Evolutionary conservation across 2,797 vertebrate species (phyloP).

Genomic region (Microctenopoma steveboyesi): DNA sequence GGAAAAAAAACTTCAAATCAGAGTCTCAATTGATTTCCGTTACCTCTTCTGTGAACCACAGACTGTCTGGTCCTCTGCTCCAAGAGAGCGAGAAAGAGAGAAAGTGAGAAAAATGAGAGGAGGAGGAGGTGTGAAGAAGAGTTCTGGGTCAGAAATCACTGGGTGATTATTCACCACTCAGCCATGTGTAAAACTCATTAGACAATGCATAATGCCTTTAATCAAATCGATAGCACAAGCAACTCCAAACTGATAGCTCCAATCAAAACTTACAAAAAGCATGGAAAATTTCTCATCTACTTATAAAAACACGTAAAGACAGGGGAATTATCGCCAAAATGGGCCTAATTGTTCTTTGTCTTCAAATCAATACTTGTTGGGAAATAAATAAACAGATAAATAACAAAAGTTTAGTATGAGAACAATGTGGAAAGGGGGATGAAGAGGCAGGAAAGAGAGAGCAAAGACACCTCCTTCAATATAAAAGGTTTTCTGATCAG

Average conservation of each 20-base stretch:
- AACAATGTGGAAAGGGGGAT: conserved; percentile 39
- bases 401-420: conserved; percentile 68
- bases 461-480: conserved; percentile 2
- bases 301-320: conserved; percentile 79
- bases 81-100: conserved; percentile 79
- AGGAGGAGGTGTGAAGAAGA: conserved; percentile 78
- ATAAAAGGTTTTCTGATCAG: conserved; percentile 10
- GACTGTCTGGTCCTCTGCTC: conserved; percentile 67
- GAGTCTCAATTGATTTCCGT: conserved; percentile 82
- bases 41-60: conserved; percentile 72
- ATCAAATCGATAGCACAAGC: conserved; percentile 94
- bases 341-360: conserved; percentile 78
- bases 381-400: conserved; percentile 67
- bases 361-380: conserved; percentile 77
- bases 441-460: conserved; percentile 11
- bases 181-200: conserved; percentile 99
- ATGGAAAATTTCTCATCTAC: conserved; percentile 85
- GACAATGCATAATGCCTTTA: conserved; percentile 98
- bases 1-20: conserved; percentile 77
- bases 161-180: conserved; percentile 96
- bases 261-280: conserved; percentile 85
- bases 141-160: conserved; percentile 85
- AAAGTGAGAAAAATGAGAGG: conserved; percentile 77
- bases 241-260: conserved; percentile 80
- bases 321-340: conserved; percentile 81